Evolutionary conservation across 2,113 vertebrate genomes (phyloP).

Genomic region (Motacilla tschutschensis): DNA sequence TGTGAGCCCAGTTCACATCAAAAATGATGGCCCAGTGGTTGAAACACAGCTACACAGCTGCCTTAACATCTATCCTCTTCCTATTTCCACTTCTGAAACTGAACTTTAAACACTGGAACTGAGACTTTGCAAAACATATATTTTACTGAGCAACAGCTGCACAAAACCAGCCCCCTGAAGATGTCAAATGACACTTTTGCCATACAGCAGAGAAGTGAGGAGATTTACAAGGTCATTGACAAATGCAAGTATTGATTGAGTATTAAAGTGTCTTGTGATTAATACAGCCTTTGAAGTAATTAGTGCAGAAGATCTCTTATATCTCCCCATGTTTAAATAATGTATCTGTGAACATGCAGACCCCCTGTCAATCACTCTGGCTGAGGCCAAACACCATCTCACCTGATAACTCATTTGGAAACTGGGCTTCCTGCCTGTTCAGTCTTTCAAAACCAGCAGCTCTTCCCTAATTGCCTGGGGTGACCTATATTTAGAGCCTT

Average conservation of each 20-base stretch:
- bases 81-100: background rate
- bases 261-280: conserved; percentile 74
- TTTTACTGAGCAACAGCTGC: background rate
- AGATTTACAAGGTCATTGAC: conserved; percentile 69
- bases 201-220: conserved; percentile 42
- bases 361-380: conserved; percentile 75
- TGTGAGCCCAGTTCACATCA: background rate
- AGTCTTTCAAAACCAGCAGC: conserved; percentile 69
- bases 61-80: background rate
- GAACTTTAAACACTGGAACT: background rate
- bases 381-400: conserved; percentile 74
- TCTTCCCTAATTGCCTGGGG: conserved; percentile 72
- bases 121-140: fast-evolving
- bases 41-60: background rate
- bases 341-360: conserved; percentile 62
- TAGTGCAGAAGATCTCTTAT: conserved; percentile 63
- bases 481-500: conserved; percentile 73
- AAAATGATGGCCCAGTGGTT: background rate
- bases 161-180: background rate
- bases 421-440: conserved; percentile 73
- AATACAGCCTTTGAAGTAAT: conserved; percentile 72
- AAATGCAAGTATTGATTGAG: conserved; percentile 70
- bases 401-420: conserved; percentile 80
- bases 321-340: conserved; percentile 72
- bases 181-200: background rate